Conservation (phyloP, 1,140 invertebrate species). For the Drosophila ambigua region DNA sequence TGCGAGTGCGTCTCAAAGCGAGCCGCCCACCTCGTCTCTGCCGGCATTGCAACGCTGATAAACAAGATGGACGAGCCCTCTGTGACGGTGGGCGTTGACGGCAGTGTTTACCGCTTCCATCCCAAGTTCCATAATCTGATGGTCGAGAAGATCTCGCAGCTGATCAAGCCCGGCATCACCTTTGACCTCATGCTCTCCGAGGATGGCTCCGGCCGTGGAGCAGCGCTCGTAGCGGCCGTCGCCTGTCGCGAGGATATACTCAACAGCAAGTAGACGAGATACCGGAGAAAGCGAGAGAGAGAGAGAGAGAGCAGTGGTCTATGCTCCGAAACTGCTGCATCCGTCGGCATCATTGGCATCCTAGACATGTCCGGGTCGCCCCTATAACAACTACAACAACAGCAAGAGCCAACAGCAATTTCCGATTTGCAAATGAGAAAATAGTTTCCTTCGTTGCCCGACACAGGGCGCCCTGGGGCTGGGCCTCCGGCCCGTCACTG, state of each 20-base stretch:
- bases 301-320: slow-evolving; percentile 11
- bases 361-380: no score
- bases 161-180: slow-evolving; percentile 89
- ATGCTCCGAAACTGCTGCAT: slow-evolving; percentile 7
- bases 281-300: slow-evolving; percentile 15
- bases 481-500: slow-evolving; percentile 2
- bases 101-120: slow-evolving; percentile 99
- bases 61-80: slow-evolving; percentile 95
- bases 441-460: slow-evolving; percentile 36
- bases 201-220: slow-evolving; percentile 98
- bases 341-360: no score
- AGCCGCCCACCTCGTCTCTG: slow-evolving; percentile 96
- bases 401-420: slow-evolving; percentile 14
- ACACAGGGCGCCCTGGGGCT: slow-evolving; percentile 10
- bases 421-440: slow-evolving; percentile 28
- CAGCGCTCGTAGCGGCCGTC: slow-evolving; percentile 98
- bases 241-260: slow-evolving; percentile 85
- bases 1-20: slow-evolving; percentile 96
- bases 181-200: slow-evolving; percentile 99
- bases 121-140: slow-evolving; percentile 99
- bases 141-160: slow-evolving; percentile 94
- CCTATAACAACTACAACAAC: neutral
- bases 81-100: slow-evolving; percentile 98
- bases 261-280: slow-evolving; percentile 53
- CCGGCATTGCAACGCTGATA: slow-evolving; percentile 92